These are phyloP conservation scores for Palythoa caribaeorum DNA, from an alignment of 92 coral and sea anemone genomes.

Conservation along the genomic window DNA sequence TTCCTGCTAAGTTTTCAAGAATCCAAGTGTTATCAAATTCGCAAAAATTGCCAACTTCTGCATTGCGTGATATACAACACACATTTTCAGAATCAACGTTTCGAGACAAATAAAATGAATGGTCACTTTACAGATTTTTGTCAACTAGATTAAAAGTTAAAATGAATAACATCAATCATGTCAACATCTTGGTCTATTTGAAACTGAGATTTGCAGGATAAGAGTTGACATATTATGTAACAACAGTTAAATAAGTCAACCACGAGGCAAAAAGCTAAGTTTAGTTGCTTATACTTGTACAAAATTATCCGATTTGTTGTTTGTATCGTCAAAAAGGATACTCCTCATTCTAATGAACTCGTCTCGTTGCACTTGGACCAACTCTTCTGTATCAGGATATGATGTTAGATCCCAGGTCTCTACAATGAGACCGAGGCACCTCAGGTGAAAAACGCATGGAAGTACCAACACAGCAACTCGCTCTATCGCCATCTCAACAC, in stretches of 20 bases:
- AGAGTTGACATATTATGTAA: no score
- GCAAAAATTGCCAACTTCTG: no score
- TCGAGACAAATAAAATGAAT: no score
- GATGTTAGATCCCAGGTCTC: slow-evolving; percentile 26
- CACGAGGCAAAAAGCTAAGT: not conserved
- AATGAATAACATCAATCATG: no score
- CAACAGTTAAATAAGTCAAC: not conserved
- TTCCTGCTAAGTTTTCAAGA: no score
- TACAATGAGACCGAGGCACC: slow-evolving; percentile 5
- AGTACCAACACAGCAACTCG: not conserved
- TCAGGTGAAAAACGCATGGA: slow-evolving; percentile 15
- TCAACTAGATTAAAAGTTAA: no score
- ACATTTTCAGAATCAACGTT: no score
- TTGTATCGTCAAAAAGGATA: not conserved
- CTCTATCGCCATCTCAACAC: not conserved
- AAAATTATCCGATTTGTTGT: not conserved
- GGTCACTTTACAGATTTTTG: no score
- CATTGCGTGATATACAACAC: no score
- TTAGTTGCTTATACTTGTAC: not conserved
- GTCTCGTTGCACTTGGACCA: not conserved
- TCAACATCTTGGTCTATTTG: no score
- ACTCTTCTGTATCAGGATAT: slow-evolving; percentile 2
- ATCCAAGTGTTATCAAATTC: no score
- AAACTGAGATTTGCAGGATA: no score
- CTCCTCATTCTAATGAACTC: slow-evolving; percentile 1